These are phyloP conservation scores for Dichetophora obliterata DNA, from an alignment of 2,888 invertebrate genomes.

Conservation along the genomic window DNA sequence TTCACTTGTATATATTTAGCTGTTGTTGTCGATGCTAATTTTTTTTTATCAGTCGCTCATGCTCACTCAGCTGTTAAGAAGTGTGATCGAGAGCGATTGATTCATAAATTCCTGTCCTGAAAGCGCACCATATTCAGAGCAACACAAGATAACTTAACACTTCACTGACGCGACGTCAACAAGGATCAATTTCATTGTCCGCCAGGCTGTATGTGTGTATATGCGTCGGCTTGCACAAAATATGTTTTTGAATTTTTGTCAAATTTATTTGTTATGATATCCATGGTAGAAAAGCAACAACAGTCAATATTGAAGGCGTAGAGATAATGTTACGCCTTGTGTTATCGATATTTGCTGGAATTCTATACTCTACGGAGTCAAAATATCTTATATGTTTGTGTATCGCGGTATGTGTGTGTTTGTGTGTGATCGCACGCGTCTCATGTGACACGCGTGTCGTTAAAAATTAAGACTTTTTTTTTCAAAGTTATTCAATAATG, in stretches of 20 bases:
- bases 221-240: neutral
- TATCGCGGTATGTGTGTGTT: neutral
- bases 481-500: neutral
- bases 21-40: neutral
- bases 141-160: slow-evolving; percentile 21
- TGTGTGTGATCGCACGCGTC: slow-evolving; percentile 64
- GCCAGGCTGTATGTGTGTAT: slow-evolving; percentile 47
- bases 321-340: slow-evolving; percentile 18
- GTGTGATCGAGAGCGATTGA: slow-evolving; percentile 23
- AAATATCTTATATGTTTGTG: neutral
- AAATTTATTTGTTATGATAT: slow-evolving; percentile 23
- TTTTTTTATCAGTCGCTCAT: neutral
- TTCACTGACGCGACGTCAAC: slow-evolving; percentile 29
- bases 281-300: neutral
- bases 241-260: neutral
- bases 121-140: neutral
- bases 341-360: neutral
- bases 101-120: neutral
- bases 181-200: slow-evolving; percentile 27
- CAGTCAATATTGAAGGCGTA: neutral
- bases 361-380: neutral
- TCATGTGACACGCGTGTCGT: slow-evolving; percentile 63
- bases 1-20: too few relatives aligned
- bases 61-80: slow-evolving; percentile 2
- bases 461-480: neutral